Evolutionary conservation across 2,888 invertebrate species (phyloP).

Genomic region (Orthosia cruda): DNA sequence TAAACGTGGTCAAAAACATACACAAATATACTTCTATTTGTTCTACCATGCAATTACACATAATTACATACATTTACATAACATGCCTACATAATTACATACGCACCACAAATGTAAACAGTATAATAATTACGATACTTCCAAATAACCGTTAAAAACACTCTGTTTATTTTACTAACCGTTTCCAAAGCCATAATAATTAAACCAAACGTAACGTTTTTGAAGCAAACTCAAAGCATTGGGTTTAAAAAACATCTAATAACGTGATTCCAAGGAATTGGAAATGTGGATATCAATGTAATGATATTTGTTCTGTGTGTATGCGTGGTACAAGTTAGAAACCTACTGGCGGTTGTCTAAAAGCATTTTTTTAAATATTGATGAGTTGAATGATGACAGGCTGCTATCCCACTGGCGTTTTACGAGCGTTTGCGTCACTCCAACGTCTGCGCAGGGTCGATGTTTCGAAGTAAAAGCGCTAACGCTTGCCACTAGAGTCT

Average conservation of each 20-base stretch:
- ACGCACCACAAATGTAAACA: slow-evolving; percentile 16
- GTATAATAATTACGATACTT: slow-evolving; percentile 13
- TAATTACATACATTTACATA: background rate
- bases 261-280: slow-evolving; percentile 74
- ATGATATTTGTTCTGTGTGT: slow-evolving; percentile 80
- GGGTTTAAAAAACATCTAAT: slow-evolving; percentile 62
- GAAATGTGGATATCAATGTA: slow-evolving; percentile 77
- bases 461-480: too few species aligned
- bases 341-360: slow-evolving; percentile 9
- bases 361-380: background rate
- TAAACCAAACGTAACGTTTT: slow-evolving; percentile 34
- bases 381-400: too few species aligned
- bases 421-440: too few species aligned
- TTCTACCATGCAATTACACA: background rate
- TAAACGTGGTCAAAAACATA: too few species aligned
- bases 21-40: too few species aligned
- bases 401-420: too few species aligned
- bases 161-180: slow-evolving; percentile 28
- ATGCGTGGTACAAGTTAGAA: slow-evolving; percentile 60
- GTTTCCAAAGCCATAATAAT: slow-evolving; percentile 32
- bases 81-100: too few species aligned
- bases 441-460: too few species aligned
- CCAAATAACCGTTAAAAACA: slow-evolving; percentile 29
- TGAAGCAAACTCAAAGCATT: slow-evolving; percentile 25
- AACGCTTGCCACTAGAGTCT: too few species aligned